Percentiles rank a stretch among this genome's conserved stretches.
These are phyloP conservation scores for Brassicogethes aeneus DNA, from an alignment of 2,888 invertebrate species.

Conservation along the genomic window DNA sequence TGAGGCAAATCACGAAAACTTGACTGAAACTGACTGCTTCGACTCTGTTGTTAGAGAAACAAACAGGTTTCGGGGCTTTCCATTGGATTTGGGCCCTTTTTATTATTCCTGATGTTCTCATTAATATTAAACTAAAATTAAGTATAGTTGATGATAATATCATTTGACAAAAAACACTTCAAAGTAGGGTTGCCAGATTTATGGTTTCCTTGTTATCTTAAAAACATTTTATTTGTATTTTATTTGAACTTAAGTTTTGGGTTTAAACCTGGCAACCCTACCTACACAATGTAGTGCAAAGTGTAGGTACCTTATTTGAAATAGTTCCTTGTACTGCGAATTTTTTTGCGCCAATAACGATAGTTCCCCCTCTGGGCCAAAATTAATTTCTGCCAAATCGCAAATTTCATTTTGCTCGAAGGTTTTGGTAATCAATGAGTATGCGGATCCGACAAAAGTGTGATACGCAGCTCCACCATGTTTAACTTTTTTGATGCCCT, in stretches of 20 bases:
- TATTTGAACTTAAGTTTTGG: too few relatives aligned
- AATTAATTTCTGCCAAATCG: slow-evolving; percentile 36
- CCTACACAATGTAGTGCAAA: too few relatives aligned
- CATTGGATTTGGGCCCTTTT: slow-evolving; percentile 23
- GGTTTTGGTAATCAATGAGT: slow-evolving; percentile 32
- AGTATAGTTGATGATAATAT: not conserved
- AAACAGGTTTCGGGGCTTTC: slow-evolving; percentile 25
- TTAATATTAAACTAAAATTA: not conserved
- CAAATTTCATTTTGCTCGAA: slow-evolving; percentile 43
- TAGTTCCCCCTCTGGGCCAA: slow-evolving; percentile 24
- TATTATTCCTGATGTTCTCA: slow-evolving; percentile 14
- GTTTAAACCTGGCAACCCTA: too few relatives aligned
- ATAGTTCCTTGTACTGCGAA: slow-evolving; percentile 32
- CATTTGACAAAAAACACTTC: too few relatives aligned
- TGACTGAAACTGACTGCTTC: slow-evolving; percentile 21
- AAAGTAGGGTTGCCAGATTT: too few relatives aligned
- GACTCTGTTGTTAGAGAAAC: slow-evolving; percentile 7
- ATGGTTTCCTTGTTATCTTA: too few relatives aligned
- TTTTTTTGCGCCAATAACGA: slow-evolving; percentile 37
- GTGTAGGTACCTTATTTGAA: slow-evolving; percentile 30
- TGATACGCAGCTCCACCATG: slow-evolving; percentile 47
- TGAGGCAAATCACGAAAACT: slow-evolving; percentile 27
- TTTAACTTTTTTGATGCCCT: slow-evolving; percentile 40
- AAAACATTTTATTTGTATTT: not conserved
- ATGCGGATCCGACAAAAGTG: slow-evolving; percentile 41